Evolutionary conservation across 1,140 invertebrate genomes (phyloP).

Genomic region (Mizuhopecten yessoensis): DNA sequence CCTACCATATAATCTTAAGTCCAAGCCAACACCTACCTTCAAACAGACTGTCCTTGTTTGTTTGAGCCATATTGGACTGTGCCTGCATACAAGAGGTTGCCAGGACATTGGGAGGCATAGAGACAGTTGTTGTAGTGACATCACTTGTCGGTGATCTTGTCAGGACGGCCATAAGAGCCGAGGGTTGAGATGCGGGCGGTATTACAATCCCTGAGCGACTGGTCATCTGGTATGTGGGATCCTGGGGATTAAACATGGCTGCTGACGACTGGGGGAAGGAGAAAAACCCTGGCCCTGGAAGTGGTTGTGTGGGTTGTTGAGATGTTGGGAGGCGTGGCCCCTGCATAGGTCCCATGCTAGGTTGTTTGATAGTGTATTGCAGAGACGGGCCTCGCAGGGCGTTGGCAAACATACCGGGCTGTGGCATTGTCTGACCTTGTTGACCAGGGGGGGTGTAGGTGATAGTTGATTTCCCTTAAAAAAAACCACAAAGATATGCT

Average conservation of each 20-base stretch:
- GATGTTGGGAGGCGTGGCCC: neutral
- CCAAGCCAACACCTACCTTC: neutral
- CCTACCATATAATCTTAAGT: too few relatives aligned
- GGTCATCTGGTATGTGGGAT: neutral
- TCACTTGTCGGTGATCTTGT: constrained; percentile 41
- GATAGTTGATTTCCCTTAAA: constrained; percentile 69
- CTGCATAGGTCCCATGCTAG: constrained; percentile 11
- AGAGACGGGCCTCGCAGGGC: constrained; percentile 75
- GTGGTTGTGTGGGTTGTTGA: constrained; percentile 44
- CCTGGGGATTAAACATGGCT: constrained; percentile 43
- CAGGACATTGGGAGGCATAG: constrained; percentile 64
- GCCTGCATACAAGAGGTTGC: neutral
- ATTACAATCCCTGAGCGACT: neutral
- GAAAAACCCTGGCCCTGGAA: constrained; percentile 75
- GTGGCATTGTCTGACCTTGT: constrained; percentile 60
- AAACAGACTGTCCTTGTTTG: neutral
- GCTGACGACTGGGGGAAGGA: constrained; percentile 53
- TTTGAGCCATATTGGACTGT: neutral
- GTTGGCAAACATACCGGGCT: constrained; percentile 75
- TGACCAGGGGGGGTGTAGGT: constrained; percentile 66
- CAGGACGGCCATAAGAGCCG: constrained; percentile 46
- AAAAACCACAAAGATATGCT: neutral
- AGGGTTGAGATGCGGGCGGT: constrained; percentile 38
- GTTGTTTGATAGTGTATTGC: constrained; percentile 70
- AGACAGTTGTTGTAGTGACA: constrained; percentile 44